Base-by-base conservation (phyloP, 1,140 invertebrate genomes). In the Pogonus chalceus region DNA sequence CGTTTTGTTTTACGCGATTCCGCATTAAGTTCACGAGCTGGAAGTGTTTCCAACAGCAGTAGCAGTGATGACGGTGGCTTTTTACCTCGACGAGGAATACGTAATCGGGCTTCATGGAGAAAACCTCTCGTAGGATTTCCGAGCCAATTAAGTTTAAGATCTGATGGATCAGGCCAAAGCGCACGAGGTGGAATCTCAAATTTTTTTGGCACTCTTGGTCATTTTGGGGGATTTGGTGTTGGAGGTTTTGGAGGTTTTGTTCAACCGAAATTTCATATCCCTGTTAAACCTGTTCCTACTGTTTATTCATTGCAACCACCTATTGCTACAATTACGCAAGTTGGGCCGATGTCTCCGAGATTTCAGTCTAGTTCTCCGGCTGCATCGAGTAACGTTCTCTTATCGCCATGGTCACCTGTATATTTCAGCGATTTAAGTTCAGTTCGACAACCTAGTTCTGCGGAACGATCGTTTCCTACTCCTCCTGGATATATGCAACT, bases 1-100 rank as follows among this genome's bases (percentile, higher is more conserved):
- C 78, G 83, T 39, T 87, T 89, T 72, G 78, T 87, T 43, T 69
- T 88, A 46, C 77, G 78, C 16, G 76, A 81, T 61, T 81, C 83
- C 49, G 75, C 79, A 12, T 65, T 76, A 16, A 78, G 75, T 56
- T 74, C 77, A 56, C 74, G 76, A 14, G 72, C 79, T 50, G 77
- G 80, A 60, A 83, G 82, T 62, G 77, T 78, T 24, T 79, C 83
- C 35, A 82, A 83, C 64, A 75, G 76, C 21, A 84, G 82, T 49
- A 83, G 81, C 58, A 89, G 87, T 62, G 88, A 90, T 69, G 88
- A 91, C 66, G 88, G 88, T 23, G 88, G 88, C 1, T 90, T 91
- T 68, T 73, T 88, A 26, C 78, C 79, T 1, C 67, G 66, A 52
- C 59, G 64, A 59, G 73, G 69, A n/a, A 35, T 60, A 31, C 58